These are phyloP conservation scores for Bubo scandiacus DNA, from an alignment of 2,113 vertebrate species.

Conservation along the genomic window DNA sequence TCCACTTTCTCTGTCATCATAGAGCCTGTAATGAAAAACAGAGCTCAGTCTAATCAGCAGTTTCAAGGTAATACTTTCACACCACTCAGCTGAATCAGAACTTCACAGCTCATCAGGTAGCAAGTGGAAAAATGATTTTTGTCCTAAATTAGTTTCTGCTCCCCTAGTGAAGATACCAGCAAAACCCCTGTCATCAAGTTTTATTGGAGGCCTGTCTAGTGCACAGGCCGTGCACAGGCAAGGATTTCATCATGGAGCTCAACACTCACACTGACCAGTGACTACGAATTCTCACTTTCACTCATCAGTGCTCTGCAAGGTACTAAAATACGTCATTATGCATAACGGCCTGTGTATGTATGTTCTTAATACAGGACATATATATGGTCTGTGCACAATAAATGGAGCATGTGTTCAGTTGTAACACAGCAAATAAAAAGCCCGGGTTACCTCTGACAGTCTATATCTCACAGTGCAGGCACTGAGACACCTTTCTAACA, in stretches of 20 bases:
- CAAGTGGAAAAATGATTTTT: background rate
- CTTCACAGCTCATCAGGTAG: conserved; percentile 5
- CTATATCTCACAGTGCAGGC: background rate
- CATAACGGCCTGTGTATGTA: fast-evolving
- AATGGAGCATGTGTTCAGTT: fast-evolving
- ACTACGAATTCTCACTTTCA: background rate
- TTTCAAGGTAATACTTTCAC: background rate
- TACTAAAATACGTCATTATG: background rate
- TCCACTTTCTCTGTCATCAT: background rate
- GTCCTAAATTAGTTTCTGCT: background rate
- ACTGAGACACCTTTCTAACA: background rate
- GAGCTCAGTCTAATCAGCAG: background rate
- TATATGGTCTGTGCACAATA: background rate
- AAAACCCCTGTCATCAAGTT: background rate
- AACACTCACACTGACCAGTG: background rate
- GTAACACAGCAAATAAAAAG: background rate
- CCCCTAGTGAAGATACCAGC: background rate
- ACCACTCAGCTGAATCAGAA: background rate
- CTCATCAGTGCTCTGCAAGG: background rate
- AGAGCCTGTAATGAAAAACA: background rate
- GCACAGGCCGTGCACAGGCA: background rate
- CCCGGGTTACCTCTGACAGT: background rate
- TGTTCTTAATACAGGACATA: background rate
- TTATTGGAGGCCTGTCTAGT: background rate
- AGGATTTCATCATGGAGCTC: background rate